Base-by-base conservation (phyloP, 2,888 invertebrate species). In the Druceiella hillmani region DNA sequence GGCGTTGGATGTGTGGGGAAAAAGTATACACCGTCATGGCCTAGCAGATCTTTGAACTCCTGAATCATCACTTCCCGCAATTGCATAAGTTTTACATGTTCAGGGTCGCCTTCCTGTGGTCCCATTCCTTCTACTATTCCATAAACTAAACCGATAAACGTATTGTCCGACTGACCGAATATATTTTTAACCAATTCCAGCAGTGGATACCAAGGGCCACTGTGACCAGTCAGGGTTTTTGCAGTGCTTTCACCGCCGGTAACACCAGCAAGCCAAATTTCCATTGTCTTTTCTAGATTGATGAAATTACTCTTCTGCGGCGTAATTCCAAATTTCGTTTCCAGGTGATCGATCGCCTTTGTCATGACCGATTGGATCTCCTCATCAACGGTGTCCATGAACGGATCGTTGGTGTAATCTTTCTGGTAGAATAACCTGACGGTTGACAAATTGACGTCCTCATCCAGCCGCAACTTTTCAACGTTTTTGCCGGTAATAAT, bases 1-100 rank as follows among this genome's bases (percentile, higher is more conserved):
- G 87, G 77, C 7, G 86, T 86, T 2, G 94, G 93, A 67, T 91
- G 91, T 0, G 90, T 82, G 1, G 94, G 94, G 57, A 85, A 93
- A 17, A 95, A 63, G 41, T 95, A 78, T 2, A 95, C 82, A 1
- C 93, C 94, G 57, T 94, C 79, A 16, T 87, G 80, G 7, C 87
- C 86, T 17, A 95, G 69, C 53, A 92, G 64, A 30, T 84, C 78
- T 57, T 73, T 66, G 34, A 88, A 66, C 50, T 75, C 76, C 24
- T 67, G 64, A 45, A 76, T 73, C 17, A 88, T 63, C 10, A 76
- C 66, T 39, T 79, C 73, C 25, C 83, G 70, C 48, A 79, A 67
- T 50, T 77, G 66, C 1, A 81, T 61, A 33, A 81, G 68, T 49
- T 77, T 62, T 1, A 70, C 58, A 50, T 84, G 75, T 50, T 76